Evolutionary conservation across 1,140 invertebrate genomes (phyloP).

Genomic region (Geopemphigus sp.): DNA sequence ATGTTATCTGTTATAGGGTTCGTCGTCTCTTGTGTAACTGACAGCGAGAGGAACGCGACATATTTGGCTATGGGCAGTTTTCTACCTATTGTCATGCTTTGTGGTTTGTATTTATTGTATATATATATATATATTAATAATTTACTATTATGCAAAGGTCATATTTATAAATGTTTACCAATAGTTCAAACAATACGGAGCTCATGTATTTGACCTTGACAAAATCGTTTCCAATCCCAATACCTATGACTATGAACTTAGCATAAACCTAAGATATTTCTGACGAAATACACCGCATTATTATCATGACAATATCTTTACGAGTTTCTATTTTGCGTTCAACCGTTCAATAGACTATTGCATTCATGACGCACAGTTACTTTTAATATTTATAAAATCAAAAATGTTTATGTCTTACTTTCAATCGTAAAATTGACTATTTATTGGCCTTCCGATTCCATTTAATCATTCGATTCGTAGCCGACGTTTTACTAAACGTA

Average conservation of each 20-base stretch:
- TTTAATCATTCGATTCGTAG: background rate
- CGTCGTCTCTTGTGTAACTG: constrained; percentile 89
- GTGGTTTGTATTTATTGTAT: constrained; percentile 59
- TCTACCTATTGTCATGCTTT: constrained; percentile 87
- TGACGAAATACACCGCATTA: no score
- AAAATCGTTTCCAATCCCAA: no score
- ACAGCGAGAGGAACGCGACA: constrained; percentile 89
- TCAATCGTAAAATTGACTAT: background rate
- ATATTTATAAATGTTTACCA: background rate
- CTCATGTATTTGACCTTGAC: no score
- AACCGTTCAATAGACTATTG: no score
- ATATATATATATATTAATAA: background rate
- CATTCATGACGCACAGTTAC: no score
- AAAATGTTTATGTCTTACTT: background rate
- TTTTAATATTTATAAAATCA: no score
- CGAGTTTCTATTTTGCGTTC: no score
- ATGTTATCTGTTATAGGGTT: constrained; percentile 61
- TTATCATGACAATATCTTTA: no score
- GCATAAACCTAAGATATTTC: no score
- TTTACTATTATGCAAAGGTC: background rate
- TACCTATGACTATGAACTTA: no score
- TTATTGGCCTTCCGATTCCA: background rate
- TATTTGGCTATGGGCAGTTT: constrained; percentile 91
- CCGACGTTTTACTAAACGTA: no score
- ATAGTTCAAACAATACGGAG: background rate